Evolutionary conservation across 1,140 invertebrate genomes (phyloP), one percentile per base, ranked within the genome.

Genomic region (Drosophila willistoni): DNA sequence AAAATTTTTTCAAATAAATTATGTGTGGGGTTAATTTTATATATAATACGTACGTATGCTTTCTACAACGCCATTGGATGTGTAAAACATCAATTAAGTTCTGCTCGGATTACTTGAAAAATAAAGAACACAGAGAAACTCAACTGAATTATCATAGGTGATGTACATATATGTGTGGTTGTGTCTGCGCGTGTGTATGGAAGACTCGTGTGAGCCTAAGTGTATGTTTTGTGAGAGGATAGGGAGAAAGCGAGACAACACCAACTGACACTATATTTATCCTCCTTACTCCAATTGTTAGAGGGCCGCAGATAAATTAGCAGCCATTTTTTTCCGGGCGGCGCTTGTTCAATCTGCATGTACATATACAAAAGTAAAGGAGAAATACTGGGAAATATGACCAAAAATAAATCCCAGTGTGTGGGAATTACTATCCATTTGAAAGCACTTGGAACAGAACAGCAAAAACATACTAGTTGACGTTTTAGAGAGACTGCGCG

Each of bases 261-360:
- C 54, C 12, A 5, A 3, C 9, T 12, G 13, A 12, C 0, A 7
- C n/a, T 33, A 25, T 75, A 66, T 77, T 62, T 55, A 19, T 55
- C 22, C 60, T 71, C 51, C 57, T 87, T 41, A n/a, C 71, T 59
- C 84, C n/a, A 17, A 25, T 10, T 19, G 7, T 3, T 3, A 1
- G 39, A 39, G 56, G 39, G 60, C 73, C 25, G 34, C 47, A 87
- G 84, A 90, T 87, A 87, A 89, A 81, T 80, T 51, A 64, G 84
- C 84, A 90, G 84, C 84, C 84, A 87, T 87, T 87, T 87, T 87
- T 89, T 77, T 72, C 63, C 77, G 64, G 85, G 84, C 83, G 83
- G 85, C 55, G 82, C 83, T 74, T 71, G 67, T 36, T 44, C 59
- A 44, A 62, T 73, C 6, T 55, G 59, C 59, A 56, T 19, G 44